Conservation (phyloP, 2,113 vertebrate species). For the Takifugu flavidus region DNA sequence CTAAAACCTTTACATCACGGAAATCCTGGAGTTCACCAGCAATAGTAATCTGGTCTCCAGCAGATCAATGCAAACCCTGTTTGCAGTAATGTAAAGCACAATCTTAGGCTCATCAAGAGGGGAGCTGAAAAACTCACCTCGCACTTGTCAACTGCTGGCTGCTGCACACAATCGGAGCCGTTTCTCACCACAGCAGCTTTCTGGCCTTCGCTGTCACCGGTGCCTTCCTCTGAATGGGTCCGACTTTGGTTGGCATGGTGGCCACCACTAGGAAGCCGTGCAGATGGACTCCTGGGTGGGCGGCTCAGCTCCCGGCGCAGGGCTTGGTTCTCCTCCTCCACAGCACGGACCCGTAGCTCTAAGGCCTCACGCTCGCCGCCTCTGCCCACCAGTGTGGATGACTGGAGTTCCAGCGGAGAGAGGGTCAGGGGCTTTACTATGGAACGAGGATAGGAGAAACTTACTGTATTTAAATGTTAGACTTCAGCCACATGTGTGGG, state of each 20-base stretch:
- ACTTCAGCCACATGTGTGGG: background rate
- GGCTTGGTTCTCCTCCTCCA: slow-evolving; percentile 91
- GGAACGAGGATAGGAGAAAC: background rate
- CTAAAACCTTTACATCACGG: too few relatives aligned
- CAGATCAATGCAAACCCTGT: too few relatives aligned
- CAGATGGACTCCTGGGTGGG: slow-evolving; percentile 68
- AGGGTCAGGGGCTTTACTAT: slow-evolving; percentile 91
- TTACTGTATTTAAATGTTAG: slow-evolving; percentile 12
- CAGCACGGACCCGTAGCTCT: slow-evolving; percentile 87
- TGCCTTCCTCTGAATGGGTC: slow-evolving; percentile 91
- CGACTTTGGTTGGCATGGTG: slow-evolving; percentile 81
- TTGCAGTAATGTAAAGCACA: too few relatives aligned
- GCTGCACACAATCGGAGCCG: slow-evolving; percentile 90
- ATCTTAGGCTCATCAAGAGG: too few relatives aligned
- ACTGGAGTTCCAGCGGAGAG: slow-evolving; percentile 85
- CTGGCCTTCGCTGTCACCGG: slow-evolving; percentile 87
- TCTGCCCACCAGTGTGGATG: slow-evolving; percentile 75
- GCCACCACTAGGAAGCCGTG: slow-evolving; percentile 35
- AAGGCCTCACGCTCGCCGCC: slow-evolving; percentile 84
- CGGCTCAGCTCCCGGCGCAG: slow-evolving; percentile 89
- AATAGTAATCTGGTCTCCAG: too few relatives aligned
- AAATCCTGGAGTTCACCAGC: too few relatives aligned
- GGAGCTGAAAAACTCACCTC: slow-evolving; percentile 78
- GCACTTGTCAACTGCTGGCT: slow-evolving; percentile 93
- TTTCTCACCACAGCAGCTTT: slow-evolving; percentile 83